Percentiles rank a stretch among this genome's conserved stretches.
phyloP scores from a whole-genome alignment of 1,140 invertebrate genomes.

The Sitophilus oryzae region DNA sequence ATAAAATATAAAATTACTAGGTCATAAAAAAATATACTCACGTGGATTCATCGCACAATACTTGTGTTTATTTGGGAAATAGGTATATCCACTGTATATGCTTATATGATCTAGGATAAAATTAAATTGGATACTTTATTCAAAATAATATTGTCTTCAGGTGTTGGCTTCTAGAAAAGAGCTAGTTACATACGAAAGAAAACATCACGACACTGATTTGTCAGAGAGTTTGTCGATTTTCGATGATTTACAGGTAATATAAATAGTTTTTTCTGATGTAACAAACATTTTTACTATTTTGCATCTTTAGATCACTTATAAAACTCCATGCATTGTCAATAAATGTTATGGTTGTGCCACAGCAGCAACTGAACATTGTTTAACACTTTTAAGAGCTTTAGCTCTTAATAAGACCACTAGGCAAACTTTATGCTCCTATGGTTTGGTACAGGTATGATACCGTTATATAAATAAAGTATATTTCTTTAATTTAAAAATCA shows the following conservation, averaged over 20 bases:
- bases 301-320: constrained; percentile 11
- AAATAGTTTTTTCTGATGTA: not conserved
- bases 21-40: too few relatives aligned
- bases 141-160: too few relatives aligned
- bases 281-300: not conserved
- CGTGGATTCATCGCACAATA: too few relatives aligned
- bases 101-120: too few relatives aligned
- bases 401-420: constrained; percentile 76
- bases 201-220: constrained; percentile 55
- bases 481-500: not conserved
- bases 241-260: constrained; percentile 20
- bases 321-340: constrained; percentile 19
- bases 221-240: constrained; percentile 30
- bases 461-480: not conserved
- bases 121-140: too few relatives aligned
- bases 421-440: constrained; percentile 74
- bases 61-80: too few relatives aligned
- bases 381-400: constrained; percentile 86
- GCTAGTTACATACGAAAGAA: constrained; percentile 86
- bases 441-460: constrained; percentile 70
- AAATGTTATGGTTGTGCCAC: constrained; percentile 79
- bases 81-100: too few relatives aligned
- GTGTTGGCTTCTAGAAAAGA: constrained; percentile 57
- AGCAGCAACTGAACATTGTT: constrained; percentile 86
- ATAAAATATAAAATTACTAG: not conserved